These are phyloP conservation scores for Cyclopterus lumpus DNA, from an alignment of 2,797 vertebrate genomes.

Conservation along the genomic window DNA sequence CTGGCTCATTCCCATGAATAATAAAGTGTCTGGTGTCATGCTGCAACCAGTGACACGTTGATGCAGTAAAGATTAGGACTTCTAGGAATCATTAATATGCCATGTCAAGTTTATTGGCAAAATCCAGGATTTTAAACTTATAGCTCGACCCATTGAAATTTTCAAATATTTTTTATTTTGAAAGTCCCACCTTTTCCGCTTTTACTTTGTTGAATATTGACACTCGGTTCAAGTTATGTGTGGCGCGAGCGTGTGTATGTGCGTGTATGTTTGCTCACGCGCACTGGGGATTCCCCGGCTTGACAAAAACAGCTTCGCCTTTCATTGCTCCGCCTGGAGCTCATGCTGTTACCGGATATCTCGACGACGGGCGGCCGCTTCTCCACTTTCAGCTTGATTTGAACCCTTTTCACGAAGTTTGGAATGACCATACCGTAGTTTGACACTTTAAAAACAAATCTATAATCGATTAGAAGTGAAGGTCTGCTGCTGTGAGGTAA, in stretches of 20 bases:
- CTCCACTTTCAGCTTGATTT: conserved; percentile 2
- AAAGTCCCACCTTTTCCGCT: not conserved
- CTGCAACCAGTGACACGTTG: not conserved
- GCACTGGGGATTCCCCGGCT: conserved; percentile 82
- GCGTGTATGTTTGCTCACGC: conserved; percentile 43
- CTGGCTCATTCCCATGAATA: conserved; percentile 14
- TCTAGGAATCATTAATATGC: not conserved
- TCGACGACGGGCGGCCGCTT: conserved; percentile 33
- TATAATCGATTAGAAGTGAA: not conserved
- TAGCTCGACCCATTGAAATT: no score
- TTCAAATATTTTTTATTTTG: conserved; percentile 23
- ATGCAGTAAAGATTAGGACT: not conserved
- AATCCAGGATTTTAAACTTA: not conserved
- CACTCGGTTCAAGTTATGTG: not conserved
- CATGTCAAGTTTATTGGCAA: not conserved
- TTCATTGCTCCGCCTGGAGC: conserved; percentile 67
- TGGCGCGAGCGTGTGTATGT: not conserved
- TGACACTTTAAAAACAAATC: not conserved
- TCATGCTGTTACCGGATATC: conserved; percentile 64
- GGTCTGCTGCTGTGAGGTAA: conserved; percentile 8
- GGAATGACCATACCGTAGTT: not conserved
- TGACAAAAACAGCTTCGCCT: conserved; percentile 75
- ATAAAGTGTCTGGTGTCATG: not conserved
- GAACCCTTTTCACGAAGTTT: not conserved
- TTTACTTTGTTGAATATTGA: not conserved